Conservation (phyloP, 2,888 invertebrate genomes). For the Drosophila subquinaria region DNA sequence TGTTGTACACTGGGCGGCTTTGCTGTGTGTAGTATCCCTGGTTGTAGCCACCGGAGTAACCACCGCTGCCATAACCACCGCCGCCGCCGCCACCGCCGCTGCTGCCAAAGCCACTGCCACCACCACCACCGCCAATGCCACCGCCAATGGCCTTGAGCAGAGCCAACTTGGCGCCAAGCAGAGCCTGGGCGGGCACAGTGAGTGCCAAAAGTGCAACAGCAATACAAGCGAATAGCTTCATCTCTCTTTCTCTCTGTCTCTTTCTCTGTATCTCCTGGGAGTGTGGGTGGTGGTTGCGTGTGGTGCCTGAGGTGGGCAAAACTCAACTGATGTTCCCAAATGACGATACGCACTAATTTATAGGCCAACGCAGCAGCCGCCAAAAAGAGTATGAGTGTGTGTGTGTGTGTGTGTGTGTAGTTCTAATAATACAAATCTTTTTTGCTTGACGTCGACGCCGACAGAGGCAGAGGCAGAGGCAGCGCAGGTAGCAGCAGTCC, state of each 20-base stretch:
- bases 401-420: slow-evolving; percentile 49
- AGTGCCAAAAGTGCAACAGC: slow-evolving; percentile 72
- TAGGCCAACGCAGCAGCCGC: slow-evolving; percentile 62
- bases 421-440: slow-evolving; percentile 68
- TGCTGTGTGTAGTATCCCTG: slow-evolving; percentile 66
- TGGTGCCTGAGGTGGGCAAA: slow-evolving; percentile 50
- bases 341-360: slow-evolving; percentile 80
- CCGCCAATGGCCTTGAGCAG: slow-evolving; percentile 73
- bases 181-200: slow-evolving; percentile 69
- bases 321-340: slow-evolving; percentile 77
- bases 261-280: neutral
- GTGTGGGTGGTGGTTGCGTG: slow-evolving; percentile 24
- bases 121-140: slow-evolving; percentile 33
- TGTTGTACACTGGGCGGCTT: slow-evolving; percentile 66
- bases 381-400: slow-evolving; percentile 4
- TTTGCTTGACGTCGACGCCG: slow-evolving; percentile 19
- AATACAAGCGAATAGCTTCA: slow-evolving; percentile 73
- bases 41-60: slow-evolving; percentile 61
- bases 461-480: slow-evolving; percentile 20
- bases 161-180: slow-evolving; percentile 81
- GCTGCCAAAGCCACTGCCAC: slow-evolving; percentile 35
- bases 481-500: slow-evolving; percentile 1
- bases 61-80: slow-evolving; percentile 49
- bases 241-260: slow-evolving; percentile 32
- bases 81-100: slow-evolving; percentile 32